Evolutionary conservation across 2,888 invertebrate genomes (phyloP).

Genomic region (Drosophila flavopinicola): DNA sequence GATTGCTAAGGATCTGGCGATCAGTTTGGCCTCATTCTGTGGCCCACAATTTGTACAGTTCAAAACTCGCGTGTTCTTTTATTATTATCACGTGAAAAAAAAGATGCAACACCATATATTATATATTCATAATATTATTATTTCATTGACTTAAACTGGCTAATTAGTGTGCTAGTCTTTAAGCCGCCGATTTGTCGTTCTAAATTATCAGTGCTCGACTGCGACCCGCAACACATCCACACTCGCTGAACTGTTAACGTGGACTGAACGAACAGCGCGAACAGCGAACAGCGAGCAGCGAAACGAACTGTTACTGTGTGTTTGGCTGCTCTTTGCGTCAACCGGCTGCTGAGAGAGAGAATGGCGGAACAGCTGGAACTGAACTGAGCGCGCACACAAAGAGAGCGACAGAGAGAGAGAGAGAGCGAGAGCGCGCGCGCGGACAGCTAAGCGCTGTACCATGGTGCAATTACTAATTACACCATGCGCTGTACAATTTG

Average conservation of each 20-base stretch:
- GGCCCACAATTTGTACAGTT: constrained; percentile 25
- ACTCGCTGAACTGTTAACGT: constrained; percentile 38
- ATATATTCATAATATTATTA: not conserved
- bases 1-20: constrained; percentile 15
- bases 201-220: not conserved
- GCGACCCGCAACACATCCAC: constrained; percentile 41
- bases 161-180: too few species aligned
- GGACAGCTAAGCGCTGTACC: constrained; percentile 1
- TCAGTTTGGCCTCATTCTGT: constrained; percentile 45
- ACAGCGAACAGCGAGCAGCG: too few species aligned
- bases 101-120: too few species aligned
- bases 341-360: constrained; percentile 1
- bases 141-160: constrained; percentile 4
- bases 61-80: too few species aligned
- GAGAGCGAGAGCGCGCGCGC: not conserved
- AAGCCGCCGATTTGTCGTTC: too few species aligned
- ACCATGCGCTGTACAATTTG: constrained; percentile 19
- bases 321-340: not conserved
- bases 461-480: too few species aligned
- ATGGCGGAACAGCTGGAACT: constrained; percentile 21
- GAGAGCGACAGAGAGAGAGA: not conserved
- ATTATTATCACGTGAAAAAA: too few species aligned
- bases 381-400: constrained; percentile 15
- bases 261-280: constrained; percentile 46
- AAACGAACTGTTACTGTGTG: constrained; percentile 10